Percentiles rank a stretch among this genome's conserved stretches.
Conservation (phyloP, 2,113 vertebrate genomes). For the Podarcis cretensis region DNA sequence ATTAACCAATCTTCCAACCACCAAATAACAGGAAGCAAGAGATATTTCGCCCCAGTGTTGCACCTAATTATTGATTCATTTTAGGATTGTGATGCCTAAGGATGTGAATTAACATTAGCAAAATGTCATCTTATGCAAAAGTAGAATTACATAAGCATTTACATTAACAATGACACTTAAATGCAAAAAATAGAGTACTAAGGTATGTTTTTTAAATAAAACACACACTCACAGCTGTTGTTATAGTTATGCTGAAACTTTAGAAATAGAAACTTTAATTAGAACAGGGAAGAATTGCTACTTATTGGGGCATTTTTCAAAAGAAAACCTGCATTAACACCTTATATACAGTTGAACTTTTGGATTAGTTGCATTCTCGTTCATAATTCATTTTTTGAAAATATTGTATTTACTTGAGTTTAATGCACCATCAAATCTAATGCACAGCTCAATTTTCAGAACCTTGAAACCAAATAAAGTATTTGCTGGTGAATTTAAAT, state of each 20-base stretch:
- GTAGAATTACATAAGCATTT: not conserved
- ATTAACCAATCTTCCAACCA: too few relatives aligned
- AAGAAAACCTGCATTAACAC: not conserved
- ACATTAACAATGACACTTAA: conserved; percentile 3
- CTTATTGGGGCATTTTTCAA: conserved; percentile 33
- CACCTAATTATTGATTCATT: not conserved
- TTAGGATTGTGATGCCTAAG: not conserved
- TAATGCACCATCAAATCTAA: too few relatives aligned
- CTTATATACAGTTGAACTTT: not conserved
- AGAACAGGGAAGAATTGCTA: conserved; percentile 34
- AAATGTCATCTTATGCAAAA: conserved; percentile 8
- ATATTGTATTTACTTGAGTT: too few relatives aligned
- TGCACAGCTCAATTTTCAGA: too few relatives aligned
- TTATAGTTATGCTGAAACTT: not conserved
- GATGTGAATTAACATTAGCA: not conserved
- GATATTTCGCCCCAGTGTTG: too few relatives aligned
- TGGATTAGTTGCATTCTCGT: conserved; percentile 66
- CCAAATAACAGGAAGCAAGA: too few relatives aligned
- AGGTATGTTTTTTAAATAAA: not conserved
- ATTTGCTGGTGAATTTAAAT: too few relatives aligned
- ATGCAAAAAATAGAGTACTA: conserved; percentile 9
- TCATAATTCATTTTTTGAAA: conserved; percentile 62
- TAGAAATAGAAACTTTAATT: not conserved
- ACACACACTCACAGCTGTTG: too few relatives aligned
- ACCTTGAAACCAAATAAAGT: too few relatives aligned